Evolutionary conservation across 2,797 vertebrate species (phyloP), one percentile per base, ranked within the genome.

Genomic region (Melanotaenia nigrans): DNA sequence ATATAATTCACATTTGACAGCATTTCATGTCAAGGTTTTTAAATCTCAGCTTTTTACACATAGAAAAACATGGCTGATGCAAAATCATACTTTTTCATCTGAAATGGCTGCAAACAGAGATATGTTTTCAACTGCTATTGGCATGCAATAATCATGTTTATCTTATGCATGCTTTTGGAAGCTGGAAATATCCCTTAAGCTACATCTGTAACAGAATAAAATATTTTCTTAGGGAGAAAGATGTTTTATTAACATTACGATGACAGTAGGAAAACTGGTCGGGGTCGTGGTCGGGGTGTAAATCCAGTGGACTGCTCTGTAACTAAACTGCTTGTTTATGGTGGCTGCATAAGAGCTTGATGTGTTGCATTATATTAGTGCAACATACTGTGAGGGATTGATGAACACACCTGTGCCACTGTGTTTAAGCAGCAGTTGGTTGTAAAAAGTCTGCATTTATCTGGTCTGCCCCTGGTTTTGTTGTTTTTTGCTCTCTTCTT

Each of bases 151-250:
- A 63, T 3, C 16, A 38, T 45, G 38, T 60, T 18, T 61, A 36
- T 60, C 16, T 1, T 8, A 10, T 53, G 16, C 28, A 57, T 30
- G 47, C 35, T 32, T 54, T 33, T 61, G 14, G 47, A 20, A 55
- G 33, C 22, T 47, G 28, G 30, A 42, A 18, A 62, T 35, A 38
- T 56, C 49, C 40, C 1, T 24, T 18, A 28, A 58, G 25, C 5
- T 22, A 53, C 30, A 22, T n/a, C 25, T 0, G 1, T 53, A 53
- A 63, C 33, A 4, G 63, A 47, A 47, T 36, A 71, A 54, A 24
- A 51, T 33, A 65, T 63, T 86, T 75, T 66, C 28, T 73, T 71
- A 18, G 60, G 57, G 14, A 47, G 45, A 62, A 32, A 25, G 24
- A 24, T 60, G 58, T 77, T 64, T 55, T 68, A 65, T 49, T 24